Percentiles rank a stretch among this genome's conserved stretches.
These are phyloP conservation scores for Sciurus carolinensis DNA, from an alignment of 2,797 vertebrate species.

Conservation along the genomic window DNA sequence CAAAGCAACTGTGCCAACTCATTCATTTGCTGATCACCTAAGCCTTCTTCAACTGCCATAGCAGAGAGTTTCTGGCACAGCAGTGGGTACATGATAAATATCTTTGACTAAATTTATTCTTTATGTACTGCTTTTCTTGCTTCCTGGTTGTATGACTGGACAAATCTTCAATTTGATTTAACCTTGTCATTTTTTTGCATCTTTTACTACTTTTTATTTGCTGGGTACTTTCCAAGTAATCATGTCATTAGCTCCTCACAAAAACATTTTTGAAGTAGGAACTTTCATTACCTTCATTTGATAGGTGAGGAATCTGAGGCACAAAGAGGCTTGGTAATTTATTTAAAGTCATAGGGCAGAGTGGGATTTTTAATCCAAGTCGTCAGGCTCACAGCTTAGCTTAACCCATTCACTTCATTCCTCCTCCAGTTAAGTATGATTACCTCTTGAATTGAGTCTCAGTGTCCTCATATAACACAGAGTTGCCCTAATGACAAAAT, in stretches of 20 bases:
- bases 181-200: background rate
- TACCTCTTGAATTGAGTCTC: slow-evolving; percentile 10
- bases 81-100: background rate
- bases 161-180: slow-evolving; percentile 11
- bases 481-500: background rate
- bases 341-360: background rate
- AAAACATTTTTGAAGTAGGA: background rate
- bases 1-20: background rate
- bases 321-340: background rate
- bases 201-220: slow-evolving; percentile 11
- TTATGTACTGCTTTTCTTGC: background rate
- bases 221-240: slow-evolving; percentile 34
- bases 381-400: background rate
- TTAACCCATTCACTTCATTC: background rate
- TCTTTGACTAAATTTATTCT: background rate
- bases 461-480: background rate
- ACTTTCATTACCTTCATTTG: background rate
- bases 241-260: background rate
- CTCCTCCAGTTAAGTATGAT: background rate
- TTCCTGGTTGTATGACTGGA: background rate
- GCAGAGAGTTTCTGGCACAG: background rate
- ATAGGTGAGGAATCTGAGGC: background rate
- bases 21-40: background rate
- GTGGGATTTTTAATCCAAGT: slow-evolving; percentile 9
- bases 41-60: background rate